Conservation (phyloP, 2,888 invertebrate species). For the Ectobius pallidus region DNA sequence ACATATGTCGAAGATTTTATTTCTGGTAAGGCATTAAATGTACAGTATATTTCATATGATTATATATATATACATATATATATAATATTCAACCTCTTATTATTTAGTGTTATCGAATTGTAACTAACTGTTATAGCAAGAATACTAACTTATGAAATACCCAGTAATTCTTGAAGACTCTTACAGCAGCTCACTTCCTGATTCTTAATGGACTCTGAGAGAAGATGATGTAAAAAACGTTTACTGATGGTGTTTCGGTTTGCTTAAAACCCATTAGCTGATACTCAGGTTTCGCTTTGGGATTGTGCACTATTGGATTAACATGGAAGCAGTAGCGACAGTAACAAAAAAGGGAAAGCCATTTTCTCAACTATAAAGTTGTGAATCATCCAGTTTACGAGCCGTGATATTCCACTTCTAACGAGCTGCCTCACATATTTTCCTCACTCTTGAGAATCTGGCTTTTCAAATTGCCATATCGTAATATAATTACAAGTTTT, state of each 20-base stretch:
- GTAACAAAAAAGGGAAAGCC: not conserved
- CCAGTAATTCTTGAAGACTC: not conserved
- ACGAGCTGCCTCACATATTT: not conserved
- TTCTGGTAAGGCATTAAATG: too few species aligned
- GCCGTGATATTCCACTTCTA: not conserved
- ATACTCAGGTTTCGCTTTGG: conserved; percentile 13
- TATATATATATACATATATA: too few species aligned
- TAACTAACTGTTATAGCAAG: too few species aligned
- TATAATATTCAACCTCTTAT: too few species aligned
- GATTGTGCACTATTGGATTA: not conserved
- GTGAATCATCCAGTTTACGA: not conserved
- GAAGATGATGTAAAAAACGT: conserved; percentile 10
- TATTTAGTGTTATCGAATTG: too few species aligned
- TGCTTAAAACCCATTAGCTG: conserved; percentile 8
- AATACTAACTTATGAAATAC: not conserved
- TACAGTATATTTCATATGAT: too few species aligned
- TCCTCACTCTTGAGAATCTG: too few species aligned
- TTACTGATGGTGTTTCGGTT: conserved; percentile 6
- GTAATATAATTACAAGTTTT: too few species aligned
- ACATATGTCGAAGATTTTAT: too few species aligned
- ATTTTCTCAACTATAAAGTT: not conserved
- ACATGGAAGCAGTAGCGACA: not conserved
- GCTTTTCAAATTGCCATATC: too few species aligned
- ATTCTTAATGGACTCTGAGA: conserved; percentile 15
- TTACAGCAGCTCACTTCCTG: conserved; percentile 1